Conservation (phyloP, 2,888 invertebrate genomes). For the Atethmia centrago region DNA sequence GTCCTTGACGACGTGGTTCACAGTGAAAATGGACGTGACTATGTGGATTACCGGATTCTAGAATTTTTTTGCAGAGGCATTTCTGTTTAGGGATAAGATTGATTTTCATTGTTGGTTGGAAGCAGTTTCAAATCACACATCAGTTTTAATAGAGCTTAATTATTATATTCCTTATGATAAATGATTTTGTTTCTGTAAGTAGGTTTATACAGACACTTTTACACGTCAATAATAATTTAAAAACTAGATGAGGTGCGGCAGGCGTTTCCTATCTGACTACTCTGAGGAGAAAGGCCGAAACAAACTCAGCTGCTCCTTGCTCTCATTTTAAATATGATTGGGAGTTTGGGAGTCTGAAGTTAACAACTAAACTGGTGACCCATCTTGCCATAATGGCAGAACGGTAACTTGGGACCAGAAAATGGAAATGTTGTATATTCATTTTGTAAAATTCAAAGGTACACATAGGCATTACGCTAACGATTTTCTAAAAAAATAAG, state of each 20-base stretch:
- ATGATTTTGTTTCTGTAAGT: no score
- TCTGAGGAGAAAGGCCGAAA: no score
- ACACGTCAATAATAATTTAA: no score
- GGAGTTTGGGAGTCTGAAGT: not conserved
- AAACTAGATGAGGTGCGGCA: no score
- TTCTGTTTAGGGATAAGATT: not conserved
- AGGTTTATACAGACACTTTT: no score
- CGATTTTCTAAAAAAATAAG: not conserved
- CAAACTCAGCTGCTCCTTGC: not conserved
- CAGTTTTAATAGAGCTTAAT: not conserved
- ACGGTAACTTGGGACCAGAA: no score
- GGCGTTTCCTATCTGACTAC: no score
- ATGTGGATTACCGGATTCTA: not conserved
- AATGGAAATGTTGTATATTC: no score
- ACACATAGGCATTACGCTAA: not conserved
- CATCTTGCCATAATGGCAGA: not conserved
- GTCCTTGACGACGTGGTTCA: slow-evolving; percentile 65
- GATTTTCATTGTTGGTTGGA: not conserved
- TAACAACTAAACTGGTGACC: not conserved
- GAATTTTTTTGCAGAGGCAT: not conserved
- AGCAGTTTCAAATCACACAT: not conserved
- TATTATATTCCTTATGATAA: no score
- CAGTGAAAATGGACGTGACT: slow-evolving; percentile 24
- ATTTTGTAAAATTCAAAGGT: not conserved
- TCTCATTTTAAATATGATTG: not conserved